Percentiles rank a stretch among this genome's conserved stretches.
Evolutionary conservation across 2,797 vertebrate genomes (phyloP).

Genomic region (Sarcoramphus papa): DNA sequence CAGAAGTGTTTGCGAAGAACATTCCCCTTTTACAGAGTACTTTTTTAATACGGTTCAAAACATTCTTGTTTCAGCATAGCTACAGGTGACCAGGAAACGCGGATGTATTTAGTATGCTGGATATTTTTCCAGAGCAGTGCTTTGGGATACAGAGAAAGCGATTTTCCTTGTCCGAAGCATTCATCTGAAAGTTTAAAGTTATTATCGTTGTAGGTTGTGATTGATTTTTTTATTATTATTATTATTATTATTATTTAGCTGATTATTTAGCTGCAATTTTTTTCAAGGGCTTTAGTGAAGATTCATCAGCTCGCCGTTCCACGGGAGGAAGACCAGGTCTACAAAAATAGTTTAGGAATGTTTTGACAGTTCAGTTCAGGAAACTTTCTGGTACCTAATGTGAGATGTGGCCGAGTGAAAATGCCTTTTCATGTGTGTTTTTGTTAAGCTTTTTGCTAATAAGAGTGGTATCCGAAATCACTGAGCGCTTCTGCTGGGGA

Average conservation of each 20-base stretch:
- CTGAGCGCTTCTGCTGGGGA: neutral
- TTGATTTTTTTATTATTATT: neutral
- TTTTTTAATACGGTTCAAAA: neutral
- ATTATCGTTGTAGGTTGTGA: accelerated
- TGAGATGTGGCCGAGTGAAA: neutral
- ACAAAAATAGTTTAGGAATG: neutral
- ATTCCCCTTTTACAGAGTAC: neutral
- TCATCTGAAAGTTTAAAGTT: neutral
- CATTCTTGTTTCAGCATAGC: neutral
- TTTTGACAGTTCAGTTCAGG: neutral
- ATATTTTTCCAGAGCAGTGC: neutral
- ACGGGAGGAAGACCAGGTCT: neutral
- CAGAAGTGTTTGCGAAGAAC: neutral
- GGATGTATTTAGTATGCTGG: neutral
- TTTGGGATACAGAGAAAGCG: neutral
- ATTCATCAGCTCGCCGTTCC: neutral
- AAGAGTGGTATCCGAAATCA: neutral
- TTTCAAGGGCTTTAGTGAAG: neutral
- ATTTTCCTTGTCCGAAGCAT: neutral
- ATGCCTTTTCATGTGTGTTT: neutral
- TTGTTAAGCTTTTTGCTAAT: neutral
- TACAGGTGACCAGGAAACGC: neutral
- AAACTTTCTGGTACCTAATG: neutral
- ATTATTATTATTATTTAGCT: neutral
- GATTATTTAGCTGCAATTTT: neutral